A percentile compares a stretch with the other conserved stretches of the same genome.
phyloP scores from a whole-genome alignment of 2,113 vertebrate species.

The Antechinus flavipes region DNA sequence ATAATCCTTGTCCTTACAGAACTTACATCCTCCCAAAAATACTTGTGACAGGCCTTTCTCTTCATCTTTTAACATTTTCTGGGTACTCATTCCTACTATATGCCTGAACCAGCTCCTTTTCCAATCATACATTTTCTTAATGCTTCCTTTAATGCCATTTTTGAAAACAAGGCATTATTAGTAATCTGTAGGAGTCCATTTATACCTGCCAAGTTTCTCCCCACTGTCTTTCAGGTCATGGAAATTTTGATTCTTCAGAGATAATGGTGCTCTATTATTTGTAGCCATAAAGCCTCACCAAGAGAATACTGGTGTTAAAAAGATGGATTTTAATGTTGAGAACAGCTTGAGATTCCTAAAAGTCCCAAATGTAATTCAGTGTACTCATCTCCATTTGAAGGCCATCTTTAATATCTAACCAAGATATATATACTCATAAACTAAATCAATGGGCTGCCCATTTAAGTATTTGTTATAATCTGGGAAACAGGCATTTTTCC shows the following conservation, averaged over 20 bases:
- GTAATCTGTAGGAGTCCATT: background rate
- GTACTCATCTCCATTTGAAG: background rate
- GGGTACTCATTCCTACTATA: background rate
- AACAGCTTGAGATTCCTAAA: background rate
- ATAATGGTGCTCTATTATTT: background rate
- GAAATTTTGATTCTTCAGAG: slow-evolving; percentile 3
- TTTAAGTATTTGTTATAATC: background rate
- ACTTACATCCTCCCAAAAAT: background rate
- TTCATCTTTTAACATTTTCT: background rate
- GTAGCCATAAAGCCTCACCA: background rate
- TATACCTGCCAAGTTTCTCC: background rate
- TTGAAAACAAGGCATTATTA: background rate
- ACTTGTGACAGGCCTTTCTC: background rate
- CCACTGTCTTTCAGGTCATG: background rate
- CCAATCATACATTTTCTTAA: background rate
- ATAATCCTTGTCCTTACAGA: background rate
- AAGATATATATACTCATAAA: background rate
- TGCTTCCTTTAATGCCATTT: background rate
- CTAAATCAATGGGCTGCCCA: background rate
- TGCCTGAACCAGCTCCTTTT: background rate
- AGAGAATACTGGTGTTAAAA: background rate
- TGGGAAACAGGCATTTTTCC: background rate
- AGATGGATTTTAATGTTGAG: background rate
- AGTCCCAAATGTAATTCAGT: background rate
- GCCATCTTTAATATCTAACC: background rate